These are phyloP conservation scores for Dissostichus mawsoni DNA, from an alignment of 2,113 vertebrate genomes.

Conservation along the genomic window DNA sequence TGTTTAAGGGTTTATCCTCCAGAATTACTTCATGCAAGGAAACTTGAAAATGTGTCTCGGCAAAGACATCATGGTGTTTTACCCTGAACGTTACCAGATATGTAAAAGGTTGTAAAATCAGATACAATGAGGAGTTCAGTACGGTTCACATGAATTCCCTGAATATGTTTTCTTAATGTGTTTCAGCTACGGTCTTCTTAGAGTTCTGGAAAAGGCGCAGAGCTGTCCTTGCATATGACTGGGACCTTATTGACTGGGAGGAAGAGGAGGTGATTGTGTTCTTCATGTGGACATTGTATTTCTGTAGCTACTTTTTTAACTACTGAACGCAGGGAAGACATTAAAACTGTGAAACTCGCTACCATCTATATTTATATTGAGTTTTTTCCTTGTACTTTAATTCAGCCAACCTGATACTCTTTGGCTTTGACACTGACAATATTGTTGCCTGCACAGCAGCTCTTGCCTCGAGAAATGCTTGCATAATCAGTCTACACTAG, in stretches of 20 bases:
- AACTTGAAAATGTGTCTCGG: too few relatives aligned
- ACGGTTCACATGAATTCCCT: background rate
- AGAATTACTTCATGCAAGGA: too few relatives aligned
- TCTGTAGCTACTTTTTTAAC: background rate
- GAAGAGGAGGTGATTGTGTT: slow-evolving; percentile 90
- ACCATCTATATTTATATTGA: background rate
- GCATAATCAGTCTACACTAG: slow-evolving; percentile 3
- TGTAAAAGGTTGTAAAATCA: too few relatives aligned
- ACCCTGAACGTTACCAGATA: too few relatives aligned
- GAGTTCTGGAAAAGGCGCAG: slow-evolving; percentile 97
- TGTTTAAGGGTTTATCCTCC: too few relatives aligned
- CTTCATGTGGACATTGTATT: background rate
- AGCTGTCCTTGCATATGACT: slow-evolving; percentile 96
- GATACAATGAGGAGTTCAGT: too few relatives aligned
- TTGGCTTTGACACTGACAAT: background rate
- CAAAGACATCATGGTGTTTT: too few relatives aligned
- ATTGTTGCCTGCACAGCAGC: background rate
- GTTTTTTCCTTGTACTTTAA: background rate
- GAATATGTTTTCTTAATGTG: background rate
- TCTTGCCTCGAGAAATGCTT: background rate
- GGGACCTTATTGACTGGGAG: slow-evolving; percentile 98
- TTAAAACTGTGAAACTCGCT: background rate
- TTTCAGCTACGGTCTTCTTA: slow-evolving; percentile 94
- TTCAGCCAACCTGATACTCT: background rate
- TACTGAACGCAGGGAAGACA: background rate